These are phyloP conservation scores for Automeris io DNA, from an alignment of 2,888 invertebrate species.

Conservation along the genomic window DNA sequence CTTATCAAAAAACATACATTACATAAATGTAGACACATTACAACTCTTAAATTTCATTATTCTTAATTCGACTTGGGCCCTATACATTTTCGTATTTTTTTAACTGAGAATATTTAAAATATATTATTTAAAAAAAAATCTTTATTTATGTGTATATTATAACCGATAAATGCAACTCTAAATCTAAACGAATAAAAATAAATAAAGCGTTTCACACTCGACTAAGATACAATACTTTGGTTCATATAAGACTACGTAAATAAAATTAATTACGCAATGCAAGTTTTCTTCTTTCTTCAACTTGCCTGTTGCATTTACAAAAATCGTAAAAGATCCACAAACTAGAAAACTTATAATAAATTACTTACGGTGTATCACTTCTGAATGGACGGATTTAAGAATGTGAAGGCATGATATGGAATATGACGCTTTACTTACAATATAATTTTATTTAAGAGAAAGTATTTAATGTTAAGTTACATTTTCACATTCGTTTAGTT, in stretches of 20 bases:
- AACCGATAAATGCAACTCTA: conserved; percentile 2
- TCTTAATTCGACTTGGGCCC: too few relatives aligned
- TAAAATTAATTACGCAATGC: conserved; percentile 14
- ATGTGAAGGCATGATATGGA: too few relatives aligned
- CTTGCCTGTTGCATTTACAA: conserved; percentile 21
- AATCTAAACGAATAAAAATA: conserved; percentile 36
- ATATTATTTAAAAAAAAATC: conserved; percentile 1
- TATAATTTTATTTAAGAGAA: too few relatives aligned
- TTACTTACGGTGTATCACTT: conserved; percentile 8
- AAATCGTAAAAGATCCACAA: conserved; percentile 4
- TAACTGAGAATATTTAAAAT: neutral
- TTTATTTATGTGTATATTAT: neutral
- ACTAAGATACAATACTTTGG: conserved; percentile 72
- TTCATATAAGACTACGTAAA: conserved; percentile 57
- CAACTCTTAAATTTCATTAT: too few relatives aligned
- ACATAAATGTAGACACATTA: too few relatives aligned
- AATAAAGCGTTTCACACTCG: conserved; percentile 75
- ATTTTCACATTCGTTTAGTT: too few relatives aligned
- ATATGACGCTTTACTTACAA: too few relatives aligned
- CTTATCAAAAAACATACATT: too few relatives aligned
- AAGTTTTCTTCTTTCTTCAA: neutral
- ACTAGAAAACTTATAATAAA: neutral
- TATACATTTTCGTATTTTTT: too few relatives aligned
- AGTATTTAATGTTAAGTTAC: too few relatives aligned
- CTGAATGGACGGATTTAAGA: conserved; percentile 7